phyloP scores from a whole-genome alignment of 2,888 invertebrate species.

The Himalopsyche tibetana region DNA sequence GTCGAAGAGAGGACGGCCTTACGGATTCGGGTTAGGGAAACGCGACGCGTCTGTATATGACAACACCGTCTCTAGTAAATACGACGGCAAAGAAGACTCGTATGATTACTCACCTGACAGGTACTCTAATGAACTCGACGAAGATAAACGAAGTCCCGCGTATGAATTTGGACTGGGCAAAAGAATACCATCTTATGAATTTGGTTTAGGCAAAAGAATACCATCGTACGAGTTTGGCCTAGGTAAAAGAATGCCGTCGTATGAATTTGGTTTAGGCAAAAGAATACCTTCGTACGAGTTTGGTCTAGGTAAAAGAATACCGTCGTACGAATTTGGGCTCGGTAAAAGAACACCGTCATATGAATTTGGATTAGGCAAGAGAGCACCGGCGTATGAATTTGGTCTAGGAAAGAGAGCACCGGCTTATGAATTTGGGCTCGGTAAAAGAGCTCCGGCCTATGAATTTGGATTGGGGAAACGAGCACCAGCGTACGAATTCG shows the following conservation, averaged over 20 bases:
- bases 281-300: constrained; percentile 23
- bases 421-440: constrained; percentile 56
- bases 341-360: constrained; percentile 59
- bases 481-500: constrained; percentile 69
- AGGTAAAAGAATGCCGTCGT: constrained; percentile 17
- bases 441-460: constrained; percentile 59
- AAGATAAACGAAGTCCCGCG: constrained; percentile 48
- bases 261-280: constrained; percentile 31
- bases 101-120: not conserved
- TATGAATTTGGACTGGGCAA: constrained; percentile 39
- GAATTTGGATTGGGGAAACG: constrained; percentile 72
- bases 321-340: constrained; percentile 66
- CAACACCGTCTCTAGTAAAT: constrained; percentile 13
- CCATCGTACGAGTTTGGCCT: constrained; percentile 67
- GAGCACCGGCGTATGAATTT: constrained; percentile 54
- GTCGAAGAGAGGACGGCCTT: constrained; percentile 79
- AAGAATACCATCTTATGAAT: constrained; percentile 29
- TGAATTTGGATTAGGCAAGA: constrained; percentile 63
- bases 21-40: constrained; percentile 84
- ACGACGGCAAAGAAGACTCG: constrained; percentile 47
- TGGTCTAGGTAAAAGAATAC: not conserved
- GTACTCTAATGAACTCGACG: constrained; percentile 61
- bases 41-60: constrained; percentile 69
- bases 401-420: constrained; percentile 58
- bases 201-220: constrained; percentile 73